Evolutionary conservation across 2,888 invertebrate genomes (phyloP), one percentile per base, ranked within the genome.

Genomic region (Villa cingulata): DNA sequence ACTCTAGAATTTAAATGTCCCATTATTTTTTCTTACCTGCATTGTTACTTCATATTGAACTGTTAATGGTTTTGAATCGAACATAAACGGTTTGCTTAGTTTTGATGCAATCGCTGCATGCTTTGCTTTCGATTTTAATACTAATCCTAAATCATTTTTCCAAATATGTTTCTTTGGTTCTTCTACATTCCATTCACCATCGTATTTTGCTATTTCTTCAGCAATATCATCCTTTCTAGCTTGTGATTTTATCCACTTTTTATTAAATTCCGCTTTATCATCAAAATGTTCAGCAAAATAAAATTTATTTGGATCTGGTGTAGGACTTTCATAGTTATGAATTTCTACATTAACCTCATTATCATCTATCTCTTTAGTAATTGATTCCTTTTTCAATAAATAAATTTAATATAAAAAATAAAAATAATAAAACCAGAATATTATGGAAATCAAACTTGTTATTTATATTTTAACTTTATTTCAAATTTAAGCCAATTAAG

Each of bases 41-140:
- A 94, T 84, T 49, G 83, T 83, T 32, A 88, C 87, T 74, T 91
- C 91, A 72, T 90, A 97, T 69, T 98, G 97, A 4, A 96, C 84
- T 51, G 98, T 74, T 37, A 88, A 68, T 0, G 91, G 89, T 59
- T 85, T 88, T 48, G 80, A 77, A 41, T 74, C 74, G 67, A 98
- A 97, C 43, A 80, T 76, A 67, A 92, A 96, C 0, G 86, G 84
- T 62, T 77, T 81, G 48, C 73, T 74, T 16, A 98, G 71, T 29
- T 77, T 74, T 4, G 89, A 75, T 2, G 95, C 76, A 53, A 97
- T 87, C 9, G 97, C 97, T 15, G 96, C 89, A 70, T 97, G 98
- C 60, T 94, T 90, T 1, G 97, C 97, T 72, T 92, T 91, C 0
- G 91, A 86, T 63, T 90, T 91, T 18, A 96, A 71, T 12, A 95